phyloP scores from a whole-genome alignment of 1,140 invertebrate species.

The Ganaspis sp. region DNA sequence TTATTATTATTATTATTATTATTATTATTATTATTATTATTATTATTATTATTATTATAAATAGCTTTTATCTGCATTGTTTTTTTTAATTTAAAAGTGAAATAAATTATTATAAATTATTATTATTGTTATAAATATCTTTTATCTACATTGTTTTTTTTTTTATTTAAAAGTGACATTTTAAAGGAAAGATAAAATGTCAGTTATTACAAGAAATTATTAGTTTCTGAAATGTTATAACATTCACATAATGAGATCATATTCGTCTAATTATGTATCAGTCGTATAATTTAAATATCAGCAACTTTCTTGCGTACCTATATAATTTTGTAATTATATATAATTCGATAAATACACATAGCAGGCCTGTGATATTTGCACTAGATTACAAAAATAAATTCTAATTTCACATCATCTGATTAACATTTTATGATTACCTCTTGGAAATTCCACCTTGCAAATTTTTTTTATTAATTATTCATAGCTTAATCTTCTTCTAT shows the following conservation, averaged over 20 bases:
- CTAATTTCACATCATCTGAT: not conserved
- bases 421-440: not conserved
- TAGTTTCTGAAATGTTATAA: not conserved
- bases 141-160: too few relatives aligned
- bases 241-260: not conserved
- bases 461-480: not conserved
- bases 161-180: not conserved
- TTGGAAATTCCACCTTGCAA: not conserved
- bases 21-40: too few relatives aligned
- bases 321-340: not conserved
- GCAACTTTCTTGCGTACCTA: not conserved
- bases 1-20: too few relatives aligned
- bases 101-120: too few relatives aligned
- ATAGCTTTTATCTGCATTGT: too few relatives aligned
- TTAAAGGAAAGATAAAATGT: not conserved
- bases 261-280: not conserved
- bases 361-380: not conserved
- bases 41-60: too few relatives aligned
- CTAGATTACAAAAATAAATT: not conserved
- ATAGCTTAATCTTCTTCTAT: not conserved
- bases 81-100: too few relatives aligned
- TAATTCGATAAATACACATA: not conserved
- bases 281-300: conserved; percentile 7
- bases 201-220: not conserved
- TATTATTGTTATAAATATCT: too few relatives aligned